Percentiles rank a stretch among this genome's conserved stretches.
Conservation (phyloP, 2,113 vertebrate species). For the Elachura formosa region DNA sequence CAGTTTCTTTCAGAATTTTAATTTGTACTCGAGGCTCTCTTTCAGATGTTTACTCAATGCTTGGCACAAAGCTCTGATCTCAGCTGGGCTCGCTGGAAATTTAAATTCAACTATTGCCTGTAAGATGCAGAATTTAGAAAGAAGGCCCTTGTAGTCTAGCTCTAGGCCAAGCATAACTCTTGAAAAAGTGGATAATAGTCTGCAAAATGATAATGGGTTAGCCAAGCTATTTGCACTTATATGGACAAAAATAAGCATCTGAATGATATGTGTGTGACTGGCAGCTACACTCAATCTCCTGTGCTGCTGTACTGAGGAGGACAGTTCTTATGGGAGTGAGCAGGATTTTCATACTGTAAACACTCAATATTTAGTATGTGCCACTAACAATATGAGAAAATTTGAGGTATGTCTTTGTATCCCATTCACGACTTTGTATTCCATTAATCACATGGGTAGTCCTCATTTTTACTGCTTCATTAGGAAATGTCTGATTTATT, state of each 20-base stretch:
- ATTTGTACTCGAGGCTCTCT: background rate
- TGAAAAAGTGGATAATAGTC: background rate
- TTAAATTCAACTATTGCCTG: background rate
- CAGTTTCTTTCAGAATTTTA: background rate
- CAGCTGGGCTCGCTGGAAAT: background rate
- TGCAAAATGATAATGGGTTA: background rate
- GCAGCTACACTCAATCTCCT: background rate
- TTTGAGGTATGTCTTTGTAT: background rate
- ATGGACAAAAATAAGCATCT: background rate
- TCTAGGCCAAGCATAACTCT: background rate
- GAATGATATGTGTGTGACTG: background rate
- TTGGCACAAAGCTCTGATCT: background rate
- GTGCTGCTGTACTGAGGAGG: background rate
- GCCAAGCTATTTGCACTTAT: background rate
- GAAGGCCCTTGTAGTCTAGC: background rate
- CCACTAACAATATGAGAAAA: background rate
- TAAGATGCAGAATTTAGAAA: background rate
- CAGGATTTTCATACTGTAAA: background rate
- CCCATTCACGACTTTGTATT: background rate
- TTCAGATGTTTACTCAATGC: background rate
- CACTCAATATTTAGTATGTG: background rate
- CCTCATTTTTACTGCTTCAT: background rate
- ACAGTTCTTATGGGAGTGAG: background rate
- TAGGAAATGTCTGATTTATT: background rate
- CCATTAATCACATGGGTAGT: background rate